A percentile compares a stretch with the other conserved stretches of the same genome.
Evolutionary conservation across 1,140 invertebrate genomes (phyloP).

Genomic region (Drosophila arizonae): DNA sequence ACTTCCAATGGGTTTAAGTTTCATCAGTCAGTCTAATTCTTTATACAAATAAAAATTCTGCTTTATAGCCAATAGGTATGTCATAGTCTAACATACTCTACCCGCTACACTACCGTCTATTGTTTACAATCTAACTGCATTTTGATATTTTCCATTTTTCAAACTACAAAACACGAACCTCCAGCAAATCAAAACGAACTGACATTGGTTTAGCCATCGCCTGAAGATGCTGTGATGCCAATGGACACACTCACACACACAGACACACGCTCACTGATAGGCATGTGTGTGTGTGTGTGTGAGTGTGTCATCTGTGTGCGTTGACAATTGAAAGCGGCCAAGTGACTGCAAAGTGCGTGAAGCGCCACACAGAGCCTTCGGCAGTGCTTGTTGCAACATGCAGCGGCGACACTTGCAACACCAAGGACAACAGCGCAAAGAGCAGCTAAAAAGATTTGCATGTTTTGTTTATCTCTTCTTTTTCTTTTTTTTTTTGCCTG

Average conservation of each 20-base stretch:
- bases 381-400: conserved; percentile 50
- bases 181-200: too few species aligned
- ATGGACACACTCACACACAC: too few species aligned
- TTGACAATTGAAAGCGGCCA: conserved; percentile 73
- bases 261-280: not conserved
- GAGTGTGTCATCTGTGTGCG: conserved; percentile 33
- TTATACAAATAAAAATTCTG: too few species aligned
- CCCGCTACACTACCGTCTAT: too few species aligned
- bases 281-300: not conserved
- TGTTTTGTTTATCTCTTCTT: conserved; percentile 35
- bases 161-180: too few species aligned
- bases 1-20: too few species aligned
- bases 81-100: too few species aligned
- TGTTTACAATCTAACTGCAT: too few species aligned
- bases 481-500: not conserved
- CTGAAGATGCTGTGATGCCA: not conserved
- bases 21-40: too few species aligned
- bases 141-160: too few species aligned
- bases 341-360: conserved; percentile 57
- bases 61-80: too few species aligned
- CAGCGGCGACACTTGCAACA: conserved; percentile 40
- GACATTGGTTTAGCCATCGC: too few species aligned
- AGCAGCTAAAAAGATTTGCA: conserved; percentile 76
- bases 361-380: conserved; percentile 19
- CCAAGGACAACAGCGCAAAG: conserved; percentile 34